Percentiles rank a stretch among this genome's conserved stretches.
Conservation (phyloP, 2,113 vertebrate genomes). For the Microcebus lehilahytsara region DNA sequence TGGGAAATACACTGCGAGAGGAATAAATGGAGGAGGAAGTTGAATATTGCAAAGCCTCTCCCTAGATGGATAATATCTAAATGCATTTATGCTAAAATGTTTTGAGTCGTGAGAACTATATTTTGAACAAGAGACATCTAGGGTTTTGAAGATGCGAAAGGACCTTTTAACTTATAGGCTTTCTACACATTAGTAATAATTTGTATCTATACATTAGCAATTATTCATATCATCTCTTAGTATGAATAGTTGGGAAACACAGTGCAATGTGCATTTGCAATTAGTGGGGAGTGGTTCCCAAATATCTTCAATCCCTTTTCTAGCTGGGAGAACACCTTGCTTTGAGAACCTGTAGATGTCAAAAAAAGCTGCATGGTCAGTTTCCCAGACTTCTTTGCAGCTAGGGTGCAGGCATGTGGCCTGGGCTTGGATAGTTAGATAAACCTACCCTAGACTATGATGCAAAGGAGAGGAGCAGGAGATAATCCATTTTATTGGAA, state of each 20-base stretch:
- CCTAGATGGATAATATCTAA: slow-evolving; percentile 1
- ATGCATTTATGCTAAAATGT: slow-evolving; percentile 18
- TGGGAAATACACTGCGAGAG: slow-evolving; percentile 43
- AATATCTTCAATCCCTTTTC: background rate
- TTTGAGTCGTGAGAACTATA: background rate
- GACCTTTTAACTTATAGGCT: background rate
- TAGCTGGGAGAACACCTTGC: background rate
- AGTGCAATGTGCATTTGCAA: background rate
- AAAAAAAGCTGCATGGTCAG: background rate
- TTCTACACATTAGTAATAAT: background rate
- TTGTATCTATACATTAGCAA: background rate
- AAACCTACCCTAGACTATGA: background rate
- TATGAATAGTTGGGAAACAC: background rate
- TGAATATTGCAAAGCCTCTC: slow-evolving; percentile 19
- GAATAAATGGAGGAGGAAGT: background rate
- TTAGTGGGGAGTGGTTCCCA: background rate
- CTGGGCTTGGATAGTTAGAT: background rate
- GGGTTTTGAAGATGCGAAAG: background rate
- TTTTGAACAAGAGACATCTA: slow-evolving; percentile 23
- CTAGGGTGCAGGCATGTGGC: background rate
- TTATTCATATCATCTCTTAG: background rate
- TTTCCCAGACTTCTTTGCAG: background rate
- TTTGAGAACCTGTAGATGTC: background rate
- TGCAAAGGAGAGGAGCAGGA: background rate
- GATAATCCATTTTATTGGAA: background rate